Evolutionary conservation across 92 coral and sea anemone genomes (phyloP), one percentile per base, ranked within the genome.

Genomic region (Paramuricea clavata): DNA sequence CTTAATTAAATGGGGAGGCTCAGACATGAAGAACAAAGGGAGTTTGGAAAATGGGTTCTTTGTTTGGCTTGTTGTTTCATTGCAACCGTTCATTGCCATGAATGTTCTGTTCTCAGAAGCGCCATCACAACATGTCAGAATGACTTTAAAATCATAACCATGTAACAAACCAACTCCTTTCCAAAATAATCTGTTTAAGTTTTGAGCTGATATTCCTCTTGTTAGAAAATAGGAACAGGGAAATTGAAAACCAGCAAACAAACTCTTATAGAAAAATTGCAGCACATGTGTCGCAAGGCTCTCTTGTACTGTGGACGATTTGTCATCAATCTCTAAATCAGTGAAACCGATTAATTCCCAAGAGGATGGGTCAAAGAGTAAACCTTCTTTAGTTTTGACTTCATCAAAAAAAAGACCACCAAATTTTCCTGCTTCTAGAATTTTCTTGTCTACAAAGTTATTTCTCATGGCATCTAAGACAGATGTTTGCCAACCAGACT

Each of bases 401-500:
- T n/a, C n/a, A n/a, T n/a, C n/a, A n/a, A n/a, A n/a, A n/a, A n/a
- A n/a, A n/a, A n/a, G n/a, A n/a, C n/a, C n/a, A n/a, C 77, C 77
- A 33, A 81, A 64, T 74, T 81, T 81, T 21, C 76, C 86, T 15
- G 76, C 52, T 64, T 81, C 73, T 41, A 21, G 50, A 69, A 44
- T 52, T 64, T 43, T 81, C 57, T 56, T 47, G 34, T 67, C 73
- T 25, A 42, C 62, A 81, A 81, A 41, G 70, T 44, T 67, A 27
- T 65, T 60, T 67, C 73, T 81, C 86, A 81, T 81, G 69, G 86
- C 76, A 36, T 49, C 57, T 43, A 73, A 57, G 32, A 62, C 71
- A 73, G 71, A n/a, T n/a, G n/a, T n/a, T n/a, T n/a, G n/a, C n/a
- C n/a, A n/a, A n/a, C n/a, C n/a, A n/a, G n/a, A n/a, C n/a, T n/a